A percentile compares a stretch with the other conserved stretches of the same genome.
phyloP scores from a whole-genome alignment of 2,888 invertebrate species.

The Caenorhabditis japonica region DNA sequence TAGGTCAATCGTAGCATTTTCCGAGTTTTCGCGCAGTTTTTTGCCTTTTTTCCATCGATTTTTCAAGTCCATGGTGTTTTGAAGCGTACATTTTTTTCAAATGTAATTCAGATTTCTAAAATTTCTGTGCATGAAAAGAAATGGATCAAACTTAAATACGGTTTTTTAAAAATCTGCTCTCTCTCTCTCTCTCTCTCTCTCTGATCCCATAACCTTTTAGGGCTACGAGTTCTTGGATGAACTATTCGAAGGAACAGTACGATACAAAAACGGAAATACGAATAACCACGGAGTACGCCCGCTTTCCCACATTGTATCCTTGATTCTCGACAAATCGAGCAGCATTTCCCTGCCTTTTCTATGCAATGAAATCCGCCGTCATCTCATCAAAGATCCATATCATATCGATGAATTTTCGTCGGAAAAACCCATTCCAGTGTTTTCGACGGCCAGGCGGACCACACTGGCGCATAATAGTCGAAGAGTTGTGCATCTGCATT shows the following conservation, averaged over 20 bases:
- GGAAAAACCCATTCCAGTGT: constrained; percentile 15
- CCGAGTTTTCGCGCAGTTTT: too few species aligned
- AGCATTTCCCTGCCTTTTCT: constrained; percentile 34
- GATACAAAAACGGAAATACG: constrained; percentile 26
- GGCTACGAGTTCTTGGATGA: constrained; percentile 37
- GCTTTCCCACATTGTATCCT: constrained; percentile 21
- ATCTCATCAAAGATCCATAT: constrained; percentile 45
- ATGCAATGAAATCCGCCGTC: constrained; percentile 31
- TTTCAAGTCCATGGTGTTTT: too few species aligned
- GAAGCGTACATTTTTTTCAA: too few species aligned
- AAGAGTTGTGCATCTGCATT: constrained; percentile 47
- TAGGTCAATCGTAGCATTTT: too few species aligned
- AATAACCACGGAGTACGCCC: constrained; percentile 44
- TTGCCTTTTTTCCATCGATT: too few species aligned
- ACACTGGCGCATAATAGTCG: constrained; percentile 49
- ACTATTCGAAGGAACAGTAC: constrained; percentile 42
- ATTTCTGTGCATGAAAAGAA: too few species aligned
- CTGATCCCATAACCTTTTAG: too few species aligned
- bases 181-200: too few species aligned
- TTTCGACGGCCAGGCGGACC: constrained; percentile 19
- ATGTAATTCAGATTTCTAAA: too few species aligned
- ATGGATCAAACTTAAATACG: too few species aligned
- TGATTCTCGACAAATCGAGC: constrained; percentile 36
- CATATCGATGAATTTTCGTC: constrained; percentile 40
- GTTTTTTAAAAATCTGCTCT: too few species aligned